Conservation (phyloP, 2,797 vertebrate species). For the Aphelocoma californica region DNA sequence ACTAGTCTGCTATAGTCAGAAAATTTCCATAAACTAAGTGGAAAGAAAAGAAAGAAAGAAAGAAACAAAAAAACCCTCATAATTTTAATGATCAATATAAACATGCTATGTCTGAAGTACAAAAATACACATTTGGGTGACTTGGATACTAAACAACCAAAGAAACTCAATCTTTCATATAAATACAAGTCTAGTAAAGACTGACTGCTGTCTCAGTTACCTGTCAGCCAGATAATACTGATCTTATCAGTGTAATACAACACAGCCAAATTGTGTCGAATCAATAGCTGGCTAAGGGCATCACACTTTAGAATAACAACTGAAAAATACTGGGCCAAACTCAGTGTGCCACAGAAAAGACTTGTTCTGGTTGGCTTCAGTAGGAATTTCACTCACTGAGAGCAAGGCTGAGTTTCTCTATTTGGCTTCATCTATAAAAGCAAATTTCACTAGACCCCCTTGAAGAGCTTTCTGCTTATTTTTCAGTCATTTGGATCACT, state of each 20-base stretch:
- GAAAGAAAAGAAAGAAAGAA: neutral
- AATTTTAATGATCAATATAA: conserved; percentile 20
- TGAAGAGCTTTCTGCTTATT: neutral
- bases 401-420: neutral
- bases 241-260: conserved; percentile 15
- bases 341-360: neutral
- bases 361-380: neutral
- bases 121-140: conserved; percentile 50
- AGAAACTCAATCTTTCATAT: conserved; percentile 72
- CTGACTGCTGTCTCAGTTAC: conserved; percentile 37
- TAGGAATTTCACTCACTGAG: neutral
- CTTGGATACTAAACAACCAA: conserved; percentile 71
- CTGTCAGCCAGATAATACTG: conserved; percentile 2
- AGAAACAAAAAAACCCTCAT: neutral
- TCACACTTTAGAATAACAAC: neutral
- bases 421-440: accelerated
- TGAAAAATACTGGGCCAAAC: conserved; percentile 18
- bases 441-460: neutral
- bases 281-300: conserved; percentile 44
- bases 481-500: neutral
- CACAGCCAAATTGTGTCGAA: conserved; percentile 30
- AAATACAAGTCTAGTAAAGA: conserved; percentile 41
- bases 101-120: neutral
- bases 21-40: conserved; percentile 49
- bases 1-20: conserved; percentile 56